Percentiles rank a stretch among this genome's conserved stretches.
Evolutionary conservation across 2,888 invertebrate genomes (phyloP).

Genomic region (Sinodicranocentrus sp.): DNA sequence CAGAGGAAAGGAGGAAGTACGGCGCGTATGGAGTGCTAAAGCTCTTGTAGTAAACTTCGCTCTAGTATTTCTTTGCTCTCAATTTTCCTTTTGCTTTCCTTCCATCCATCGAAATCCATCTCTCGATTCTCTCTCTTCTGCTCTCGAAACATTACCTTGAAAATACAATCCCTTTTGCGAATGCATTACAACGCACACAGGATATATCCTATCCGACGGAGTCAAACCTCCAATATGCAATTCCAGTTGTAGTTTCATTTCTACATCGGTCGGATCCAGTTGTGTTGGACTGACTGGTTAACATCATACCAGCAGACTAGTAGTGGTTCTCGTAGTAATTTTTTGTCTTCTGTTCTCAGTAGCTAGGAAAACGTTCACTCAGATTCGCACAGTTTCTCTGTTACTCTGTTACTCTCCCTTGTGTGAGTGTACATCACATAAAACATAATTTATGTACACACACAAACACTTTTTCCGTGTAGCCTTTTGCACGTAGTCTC

Average conservation of each 20-base stretch:
- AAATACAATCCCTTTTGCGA: constrained; percentile 34
- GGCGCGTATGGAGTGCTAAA: no score
- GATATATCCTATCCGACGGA: neutral
- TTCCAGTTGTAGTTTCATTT: constrained; percentile 26
- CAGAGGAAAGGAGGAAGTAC: neutral
- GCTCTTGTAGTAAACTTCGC: neutral
- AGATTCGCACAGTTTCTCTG: constrained; percentile 1
- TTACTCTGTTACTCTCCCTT: neutral
- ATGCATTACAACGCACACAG: neutral
- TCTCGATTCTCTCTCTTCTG: neutral
- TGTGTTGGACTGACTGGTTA: constrained; percentile 4
- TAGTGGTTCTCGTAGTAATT: constrained; percentile 14
- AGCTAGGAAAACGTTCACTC: constrained; percentile 33
- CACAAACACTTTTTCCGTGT: no score
- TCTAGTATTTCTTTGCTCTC: neutral
- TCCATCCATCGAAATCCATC: constrained; percentile 8
- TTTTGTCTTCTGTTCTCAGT: constrained; percentile 48
- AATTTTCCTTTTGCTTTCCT: constrained; percentile 19
- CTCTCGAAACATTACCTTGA: constrained; percentile 21
- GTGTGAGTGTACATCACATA: neutral
- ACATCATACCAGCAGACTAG: neutral
- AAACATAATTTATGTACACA: no score
- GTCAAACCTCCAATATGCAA: neutral
- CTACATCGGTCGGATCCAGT: neutral
- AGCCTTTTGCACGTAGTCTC: no score